These are phyloP conservation scores for Auanema sp. DNA, from an alignment of 2,888 invertebrate species.

Conservation along the genomic window DNA sequence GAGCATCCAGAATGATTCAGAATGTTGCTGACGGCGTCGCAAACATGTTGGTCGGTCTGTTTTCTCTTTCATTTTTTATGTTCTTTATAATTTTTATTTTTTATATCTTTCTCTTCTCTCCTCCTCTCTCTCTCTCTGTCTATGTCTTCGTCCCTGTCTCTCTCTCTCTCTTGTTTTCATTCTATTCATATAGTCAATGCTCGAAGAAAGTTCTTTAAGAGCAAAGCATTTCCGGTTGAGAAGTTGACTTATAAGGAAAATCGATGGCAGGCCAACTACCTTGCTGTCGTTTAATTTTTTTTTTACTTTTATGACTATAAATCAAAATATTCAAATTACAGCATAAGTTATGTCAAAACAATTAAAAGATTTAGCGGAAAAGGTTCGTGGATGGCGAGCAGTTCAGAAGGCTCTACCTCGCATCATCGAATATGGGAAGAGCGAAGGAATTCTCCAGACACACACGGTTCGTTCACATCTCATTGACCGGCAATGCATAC, in stretches of 20 bases:
- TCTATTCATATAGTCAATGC: background rate
- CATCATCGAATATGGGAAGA: conserved; percentile 61
- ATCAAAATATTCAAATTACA: background rate
- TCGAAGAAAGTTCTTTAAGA: background rate
- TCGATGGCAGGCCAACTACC: background rate
- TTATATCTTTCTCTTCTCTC: background rate
- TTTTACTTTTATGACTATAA: background rate
- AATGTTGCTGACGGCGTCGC: conserved; percentile 54
- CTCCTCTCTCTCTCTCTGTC: background rate
- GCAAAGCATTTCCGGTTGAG: background rate
- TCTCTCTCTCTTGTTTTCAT: background rate
- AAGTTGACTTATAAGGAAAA: background rate
- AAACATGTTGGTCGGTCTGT: conserved; percentile 42
- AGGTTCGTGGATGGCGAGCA: conserved; percentile 54
- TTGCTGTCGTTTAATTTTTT: background rate
- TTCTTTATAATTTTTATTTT: conserved; percentile 6
- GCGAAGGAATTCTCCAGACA: conserved; percentile 60
- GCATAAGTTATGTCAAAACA: conserved; percentile 1
- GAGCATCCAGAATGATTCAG: conserved; percentile 40
- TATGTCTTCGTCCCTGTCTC: conserved; percentile 1
- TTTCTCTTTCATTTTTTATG: background rate
- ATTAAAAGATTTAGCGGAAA: conserved; percentile 35
- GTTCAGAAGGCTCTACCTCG: conserved; percentile 58
- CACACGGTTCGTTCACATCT: conserved; percentile 17
- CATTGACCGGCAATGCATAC: background rate